Evolutionary conservation across 2,888 invertebrate genomes (phyloP), one percentile per base, ranked within the genome.

Genomic region (Serrognathus titanus): DNA sequence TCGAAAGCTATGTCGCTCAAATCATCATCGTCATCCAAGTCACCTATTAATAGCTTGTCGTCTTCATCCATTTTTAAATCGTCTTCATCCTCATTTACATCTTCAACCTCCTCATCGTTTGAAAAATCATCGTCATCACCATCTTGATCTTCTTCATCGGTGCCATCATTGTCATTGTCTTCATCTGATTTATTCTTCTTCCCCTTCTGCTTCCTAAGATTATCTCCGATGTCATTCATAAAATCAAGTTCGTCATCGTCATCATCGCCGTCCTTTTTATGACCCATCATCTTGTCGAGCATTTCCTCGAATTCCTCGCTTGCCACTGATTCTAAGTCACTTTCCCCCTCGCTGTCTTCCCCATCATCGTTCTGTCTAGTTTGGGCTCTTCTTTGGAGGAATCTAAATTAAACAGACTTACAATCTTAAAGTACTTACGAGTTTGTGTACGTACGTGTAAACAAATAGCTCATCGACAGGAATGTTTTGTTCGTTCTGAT

Each of bases 391-490:
- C 75, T 75, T 61, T 81, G 83, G 37, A 88, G 78, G 73, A 85
- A 89, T 68, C 86, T 88, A 24, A 60, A 60, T 3, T 9, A 55
- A 55, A 39, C 12, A 11, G 1, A 16, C 3, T 3, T 16, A 3
- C 16, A 16, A 16, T n/a, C 11, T 39, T 39, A 39, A 39, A 39
- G 1, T 11, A 38, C 7, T 6, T 39, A 39, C n/a, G n/a, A 39
- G 12, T 12, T 1, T 5, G 16, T 31, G 4, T n/a, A 40, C 39
- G 24, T 37, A 77, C 75, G 66, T 70, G 51, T 92, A 89, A 65
- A 94, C 81, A 75, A 91, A 96, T 58, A 84, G 81, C 75, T 98
- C 97, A 69, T 98, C 97, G 0, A 91, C 92, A 0, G 97, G 97
- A 68, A 97, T 90, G 61, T 85, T 86, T 45, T 82, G 78, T 55